Evolutionary conservation across 2,888 invertebrate species (phyloP).

Genomic region (Lasioglossum leucozonium): DNA sequence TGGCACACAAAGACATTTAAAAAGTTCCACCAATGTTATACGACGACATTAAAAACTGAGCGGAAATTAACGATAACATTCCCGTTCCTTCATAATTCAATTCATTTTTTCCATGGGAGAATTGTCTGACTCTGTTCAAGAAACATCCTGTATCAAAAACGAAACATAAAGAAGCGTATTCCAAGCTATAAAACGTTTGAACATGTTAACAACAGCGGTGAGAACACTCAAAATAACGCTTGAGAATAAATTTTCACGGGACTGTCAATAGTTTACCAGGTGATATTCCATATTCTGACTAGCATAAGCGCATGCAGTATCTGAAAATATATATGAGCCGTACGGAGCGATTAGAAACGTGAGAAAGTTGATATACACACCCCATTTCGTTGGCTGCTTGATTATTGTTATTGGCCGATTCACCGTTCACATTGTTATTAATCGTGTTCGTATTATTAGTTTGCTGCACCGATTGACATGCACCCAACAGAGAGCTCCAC

Average conservation of each 20-base stretch:
- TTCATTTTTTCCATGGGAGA: neutral
- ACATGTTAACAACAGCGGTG: conserved; percentile 18
- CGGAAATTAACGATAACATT: neutral
- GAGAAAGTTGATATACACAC: conserved; percentile 77
- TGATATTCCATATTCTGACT: conserved; percentile 22
- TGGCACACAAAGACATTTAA: neutral
- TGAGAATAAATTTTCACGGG: conserved; percentile 8
- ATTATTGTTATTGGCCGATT: conserved; percentile 77
- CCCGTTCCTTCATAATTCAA: neutral
- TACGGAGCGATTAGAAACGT: conserved; percentile 30
- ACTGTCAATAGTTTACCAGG: neutral
- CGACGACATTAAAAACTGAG: neutral
- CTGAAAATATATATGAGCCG: conserved; percentile 24
- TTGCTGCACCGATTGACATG: conserved; percentile 79
- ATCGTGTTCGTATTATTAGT: conserved; percentile 77
- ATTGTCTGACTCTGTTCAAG: neutral
- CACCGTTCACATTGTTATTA: conserved; percentile 79
- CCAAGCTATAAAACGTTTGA: conserved; percentile 24
- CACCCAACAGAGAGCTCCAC: conserved; percentile 86
- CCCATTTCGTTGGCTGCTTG: conserved; percentile 79
- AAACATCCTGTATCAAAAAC: conserved; percentile 16
- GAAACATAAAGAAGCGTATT: conserved; percentile 36
- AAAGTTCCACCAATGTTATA: neutral
- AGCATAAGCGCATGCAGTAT: conserved; percentile 30
- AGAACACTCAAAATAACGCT: conserved; percentile 22